Evolutionary conservation across 2,113 vertebrate genomes (phyloP), one percentile per base, ranked within the genome.

Genomic region (Austrofundulus limnaeus): DNA sequence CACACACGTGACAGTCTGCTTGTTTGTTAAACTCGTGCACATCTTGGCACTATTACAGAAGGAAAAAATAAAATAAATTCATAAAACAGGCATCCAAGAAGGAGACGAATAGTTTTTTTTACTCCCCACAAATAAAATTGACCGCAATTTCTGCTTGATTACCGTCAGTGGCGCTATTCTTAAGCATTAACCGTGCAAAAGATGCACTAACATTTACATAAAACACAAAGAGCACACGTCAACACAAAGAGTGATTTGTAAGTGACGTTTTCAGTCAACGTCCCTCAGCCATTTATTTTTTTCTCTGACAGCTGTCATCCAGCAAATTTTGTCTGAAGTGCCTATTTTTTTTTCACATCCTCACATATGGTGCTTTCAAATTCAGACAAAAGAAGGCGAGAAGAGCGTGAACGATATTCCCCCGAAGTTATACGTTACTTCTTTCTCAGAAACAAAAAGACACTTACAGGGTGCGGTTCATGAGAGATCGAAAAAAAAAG

Each of bases 1-100:
- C 80, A 75, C 45, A 24, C 66, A 49, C 71, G 60, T 83, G 80
- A 78, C 62, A 60, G 72, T 61, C 47, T 66, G 66, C 78, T 74
- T 82, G 69, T 74, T 82, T 80, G 64, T 70, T 76, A 14, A 46
- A 69, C 65, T 79, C 53, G 25, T 19, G 34, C 42, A 62, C 63
- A 57, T 62, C 2, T 34, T 60, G 11, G 16, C 45, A 54, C 12
- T 16, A 37, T 62, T 15, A 49, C n/a, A 34, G 25, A 53, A 53
- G 39, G 66, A 20, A 55, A 34, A n/a, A n/a, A n/a, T n/a, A n/a
- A n/a, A n/a, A n/a, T n/a, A n/a, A n/a, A n/a, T n/a, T n/a, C n/a
- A n/a, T n/a, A 28, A 28, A 55, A 28, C 49, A 38, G 66, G 71
- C 72, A 68, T 52, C 13, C 11, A 48, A 66, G 72, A 75, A 2